Evolutionary conservation across 2,888 invertebrate species (phyloP).

Genomic region (Trichopria drosophilae): DNA sequence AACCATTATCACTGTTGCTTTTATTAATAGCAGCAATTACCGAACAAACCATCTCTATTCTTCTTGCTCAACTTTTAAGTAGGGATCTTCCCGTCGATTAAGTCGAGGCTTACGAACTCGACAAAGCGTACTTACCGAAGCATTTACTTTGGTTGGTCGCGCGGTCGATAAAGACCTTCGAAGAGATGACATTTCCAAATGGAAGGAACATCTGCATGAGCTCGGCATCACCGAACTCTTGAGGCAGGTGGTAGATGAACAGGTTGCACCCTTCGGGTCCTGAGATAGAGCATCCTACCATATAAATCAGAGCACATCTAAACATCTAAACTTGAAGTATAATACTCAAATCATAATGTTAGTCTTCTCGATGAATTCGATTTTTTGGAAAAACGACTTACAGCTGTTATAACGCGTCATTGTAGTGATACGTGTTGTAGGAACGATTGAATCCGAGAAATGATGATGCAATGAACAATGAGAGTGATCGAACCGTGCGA

Average conservation of each 20-base stretch:
- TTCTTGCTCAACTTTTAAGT: too few relatives aligned
- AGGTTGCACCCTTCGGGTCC: slow-evolving; percentile 99
- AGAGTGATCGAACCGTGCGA: slow-evolving; percentile 46
- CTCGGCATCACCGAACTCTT: slow-evolving; percentile 99
- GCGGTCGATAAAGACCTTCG: slow-evolving; percentile 99
- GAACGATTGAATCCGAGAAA: slow-evolving; percentile 25
- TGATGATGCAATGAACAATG: slow-evolving; percentile 41
- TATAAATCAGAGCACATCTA: slow-evolving; percentile 60
- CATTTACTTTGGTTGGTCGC: slow-evolving; percentile 99
- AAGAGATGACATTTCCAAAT: slow-evolving; percentile 99
- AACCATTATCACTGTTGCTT: too few relatives aligned
- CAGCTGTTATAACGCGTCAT: slow-evolving; percentile 22
- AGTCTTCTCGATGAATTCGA: slow-evolving; percentile 50
- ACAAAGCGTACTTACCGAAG: slow-evolving; percentile 96
- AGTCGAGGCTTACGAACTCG: too few relatives aligned
- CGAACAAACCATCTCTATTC: too few relatives aligned
- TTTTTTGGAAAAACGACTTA: too few relatives aligned
- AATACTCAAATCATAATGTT: slow-evolving; percentile 58
- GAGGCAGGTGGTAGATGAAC: slow-evolving; percentile 99
- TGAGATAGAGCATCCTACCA: slow-evolving; percentile 87
- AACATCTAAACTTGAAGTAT: slow-evolving; percentile 59
- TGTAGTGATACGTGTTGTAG: slow-evolving; percentile 23
- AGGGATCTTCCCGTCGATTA: too few relatives aligned
- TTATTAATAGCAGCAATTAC: too few relatives aligned
- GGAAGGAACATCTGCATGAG: slow-evolving; percentile 99